Conservation (phyloP, 2,797 vertebrate genomes). For the Sarcoramphus papa region DNA sequence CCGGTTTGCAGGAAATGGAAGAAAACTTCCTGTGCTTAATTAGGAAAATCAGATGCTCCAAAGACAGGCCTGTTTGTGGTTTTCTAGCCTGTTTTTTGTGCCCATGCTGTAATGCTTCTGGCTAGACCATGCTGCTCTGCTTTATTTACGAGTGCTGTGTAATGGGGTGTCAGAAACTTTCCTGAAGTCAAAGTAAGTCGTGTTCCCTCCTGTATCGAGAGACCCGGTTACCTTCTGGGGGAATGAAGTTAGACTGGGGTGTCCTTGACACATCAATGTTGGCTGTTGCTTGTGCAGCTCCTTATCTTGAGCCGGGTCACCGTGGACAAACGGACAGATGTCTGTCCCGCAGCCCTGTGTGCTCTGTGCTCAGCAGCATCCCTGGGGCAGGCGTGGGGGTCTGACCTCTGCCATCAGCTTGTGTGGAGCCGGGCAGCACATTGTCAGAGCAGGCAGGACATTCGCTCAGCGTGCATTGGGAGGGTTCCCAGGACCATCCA, state of each 20-base stretch:
- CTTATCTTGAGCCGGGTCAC: neutral
- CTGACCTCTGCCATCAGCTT: neutral
- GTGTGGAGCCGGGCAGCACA: neutral
- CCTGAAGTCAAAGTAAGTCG: fast-evolving
- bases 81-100: neutral
- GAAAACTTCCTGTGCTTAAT: neutral
- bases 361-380: neutral
- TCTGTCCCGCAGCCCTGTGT: neutral
- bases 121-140: fast-evolving
- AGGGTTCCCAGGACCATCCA: neutral
- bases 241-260: fast-evolving
- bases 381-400: fast-evolving
- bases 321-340: fast-evolving
- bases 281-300: neutral
- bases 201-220: fast-evolving
- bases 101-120: fast-evolving
- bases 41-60: neutral
- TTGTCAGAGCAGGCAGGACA: neutral
- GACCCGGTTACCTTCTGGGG: fast-evolving
- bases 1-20: neutral
- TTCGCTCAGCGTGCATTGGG: neutral
- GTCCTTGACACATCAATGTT: fast-evolving
- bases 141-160: fast-evolving
- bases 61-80: neutral
- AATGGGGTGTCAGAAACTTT: fast-evolving